Base-by-base conservation (phyloP, 1,140 invertebrate genomes). In the Listronotus bonariensis region DNA sequence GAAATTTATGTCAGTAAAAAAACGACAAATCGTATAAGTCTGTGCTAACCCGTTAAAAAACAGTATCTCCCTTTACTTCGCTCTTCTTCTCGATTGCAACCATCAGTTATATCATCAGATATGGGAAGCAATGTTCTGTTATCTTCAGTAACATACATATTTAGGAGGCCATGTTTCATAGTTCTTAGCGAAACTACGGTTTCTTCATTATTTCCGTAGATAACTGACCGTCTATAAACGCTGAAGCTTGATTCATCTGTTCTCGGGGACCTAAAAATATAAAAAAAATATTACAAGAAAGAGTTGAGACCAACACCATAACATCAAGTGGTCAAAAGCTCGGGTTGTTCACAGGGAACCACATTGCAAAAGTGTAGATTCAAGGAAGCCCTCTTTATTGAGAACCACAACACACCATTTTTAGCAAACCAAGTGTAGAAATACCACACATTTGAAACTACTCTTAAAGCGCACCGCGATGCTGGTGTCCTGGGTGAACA, bases 221-320 rank as follows among this genome's bases (percentile, higher is more conserved):
- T 86, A 15, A 88, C 87, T 0, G 95, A 98, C 0, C 96, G 79
- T 99, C 96, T 14, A 99, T 88, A 75, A 88, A 98, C 0, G 92
- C 85, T 0, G 93, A 94, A 0, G 93, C 89, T 80, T 95, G 92
- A 79, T 94, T 95, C 15, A 97, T 77, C 75, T 98, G 96, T 77
- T 97, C 88, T 9, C 95, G 81, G 10, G 90, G 89, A 15, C 87
- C 88, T 65, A 34, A n/a, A 53, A 36, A n/a, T 20, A 6, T 6
- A 20, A 49, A 9, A 49, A 49, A n/a, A 6, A 17, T 26, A 49
- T 49, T 49, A 49, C 46, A 34, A 9, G 32, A 34, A 18, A 15
- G 32, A 34, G n/a, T n/a, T n/a, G n/a, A n/a, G n/a, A n/a, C n/a
- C n/a, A n/a, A n/a, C n/a, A n/a, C n/a, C n/a, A n/a, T n/a, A n/a